Conservation (phyloP, 2,888 invertebrate genomes). For the Perdita meconis region DNA sequence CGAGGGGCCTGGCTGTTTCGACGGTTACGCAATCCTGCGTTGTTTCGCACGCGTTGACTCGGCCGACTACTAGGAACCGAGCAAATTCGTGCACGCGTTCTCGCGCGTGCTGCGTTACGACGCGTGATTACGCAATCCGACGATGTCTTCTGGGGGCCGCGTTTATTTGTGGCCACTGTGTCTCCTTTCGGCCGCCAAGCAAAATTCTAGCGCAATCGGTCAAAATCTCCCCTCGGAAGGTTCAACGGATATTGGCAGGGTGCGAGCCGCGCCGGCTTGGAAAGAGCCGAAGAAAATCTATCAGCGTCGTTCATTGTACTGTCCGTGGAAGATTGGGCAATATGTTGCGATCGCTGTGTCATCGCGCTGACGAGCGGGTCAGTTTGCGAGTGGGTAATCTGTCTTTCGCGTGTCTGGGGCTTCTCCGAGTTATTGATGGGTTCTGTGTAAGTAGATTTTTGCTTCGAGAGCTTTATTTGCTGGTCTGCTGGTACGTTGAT, state of each 20-base stretch:
- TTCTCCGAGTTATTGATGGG: no score
- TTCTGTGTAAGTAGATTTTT: no score
- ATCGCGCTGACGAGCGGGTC: no score
- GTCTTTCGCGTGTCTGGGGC: no score
- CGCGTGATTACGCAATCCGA: constrained; percentile 56
- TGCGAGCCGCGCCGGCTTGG: neutral
- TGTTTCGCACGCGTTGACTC: constrained; percentile 33
- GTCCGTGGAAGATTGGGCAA: no score
- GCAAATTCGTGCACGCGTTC: constrained; percentile 70
- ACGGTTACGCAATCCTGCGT: constrained; percentile 49
- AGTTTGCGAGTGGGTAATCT: no score
- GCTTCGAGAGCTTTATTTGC: no score
- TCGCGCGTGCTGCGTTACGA: constrained; percentile 64
- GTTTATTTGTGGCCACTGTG: constrained; percentile 71
- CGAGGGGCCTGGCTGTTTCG: constrained; percentile 13
- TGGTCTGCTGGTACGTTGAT: no score
- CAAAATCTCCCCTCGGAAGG: neutral
- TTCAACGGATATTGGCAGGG: neutral
- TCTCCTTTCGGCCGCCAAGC: constrained; percentile 40
- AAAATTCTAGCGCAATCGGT: constrained; percentile 16
- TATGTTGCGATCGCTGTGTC: no score
- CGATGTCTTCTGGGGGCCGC: constrained; percentile 43
- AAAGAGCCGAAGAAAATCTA: neutral
- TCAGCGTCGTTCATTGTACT: neutral
- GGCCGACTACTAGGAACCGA: constrained; percentile 41